Evolutionary conservation across 2,113 vertebrate genomes (phyloP).

Genomic region (Todiramphus saurophagus): DNA sequence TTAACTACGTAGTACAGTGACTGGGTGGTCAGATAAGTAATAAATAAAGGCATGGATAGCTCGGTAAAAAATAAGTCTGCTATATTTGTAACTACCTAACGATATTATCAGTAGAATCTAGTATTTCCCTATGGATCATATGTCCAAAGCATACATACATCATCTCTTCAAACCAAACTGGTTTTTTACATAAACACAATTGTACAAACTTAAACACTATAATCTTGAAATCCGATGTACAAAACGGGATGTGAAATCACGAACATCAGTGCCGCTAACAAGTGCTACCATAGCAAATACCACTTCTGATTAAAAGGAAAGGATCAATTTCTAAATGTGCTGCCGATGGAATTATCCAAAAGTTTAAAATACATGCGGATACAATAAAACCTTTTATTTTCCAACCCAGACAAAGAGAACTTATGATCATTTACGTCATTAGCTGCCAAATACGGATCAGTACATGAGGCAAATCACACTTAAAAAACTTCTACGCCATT

Average conservation of each 20-base stretch:
- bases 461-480: conserved; percentile 1
- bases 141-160: not conserved
- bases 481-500: not conserved
- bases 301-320: not conserved
- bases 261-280: not conserved
- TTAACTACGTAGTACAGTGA: conserved; percentile 35
- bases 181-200: not conserved
- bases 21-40: conserved; percentile 56
- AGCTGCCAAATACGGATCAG: conserved; percentile 59
- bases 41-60: conserved; percentile 61
- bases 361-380: conserved; percentile 60
- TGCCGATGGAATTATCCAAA: not conserved
- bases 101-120: not conserved
- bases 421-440: not conserved
- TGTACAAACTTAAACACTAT: not conserved
- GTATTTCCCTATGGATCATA: not conserved
- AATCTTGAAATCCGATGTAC: conserved; percentile 22
- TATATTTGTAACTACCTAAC: not conserved
- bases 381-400: conserved; percentile 41
- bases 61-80: conserved; percentile 38
- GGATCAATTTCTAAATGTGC: not conserved
- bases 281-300: not conserved
- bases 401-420: conserved; percentile 35
- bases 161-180: not conserved
- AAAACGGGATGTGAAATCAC: not conserved